These are phyloP conservation scores for Tringa solitaria DNA, from an alignment of 2,113 vertebrate genomes.

Conservation along the genomic window DNA sequence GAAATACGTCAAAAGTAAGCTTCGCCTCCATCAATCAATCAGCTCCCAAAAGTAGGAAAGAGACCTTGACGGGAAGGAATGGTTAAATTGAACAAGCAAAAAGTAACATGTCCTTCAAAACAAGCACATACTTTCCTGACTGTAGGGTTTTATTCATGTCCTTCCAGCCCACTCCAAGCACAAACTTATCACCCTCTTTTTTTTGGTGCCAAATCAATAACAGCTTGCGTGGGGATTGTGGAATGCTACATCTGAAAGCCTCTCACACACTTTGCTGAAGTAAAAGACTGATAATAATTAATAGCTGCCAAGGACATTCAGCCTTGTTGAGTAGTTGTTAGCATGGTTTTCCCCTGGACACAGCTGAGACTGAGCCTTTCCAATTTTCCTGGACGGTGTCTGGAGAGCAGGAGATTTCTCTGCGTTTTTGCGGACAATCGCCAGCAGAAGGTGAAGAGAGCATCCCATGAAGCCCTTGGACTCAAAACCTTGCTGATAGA, in stretches of 20 bases:
- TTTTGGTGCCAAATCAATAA: slow-evolving; percentile 43
- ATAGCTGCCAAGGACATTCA: slow-evolving; percentile 53
- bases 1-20: slow-evolving; percentile 9
- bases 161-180: slow-evolving; percentile 32
- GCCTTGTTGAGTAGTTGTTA: slow-evolving; percentile 7
- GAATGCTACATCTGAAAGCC: slow-evolving; percentile 16
- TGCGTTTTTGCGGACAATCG: neutral
- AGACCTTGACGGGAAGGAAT: neutral
- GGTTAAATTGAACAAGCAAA: neutral
- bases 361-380: neutral
- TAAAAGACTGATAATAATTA: slow-evolving; percentile 47
- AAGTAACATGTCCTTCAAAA: neutral
- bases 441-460: neutral
- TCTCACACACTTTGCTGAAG: slow-evolving; percentile 20
- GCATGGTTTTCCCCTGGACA: slow-evolving; percentile 8
- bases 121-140: neutral
- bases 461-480: neutral
- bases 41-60: neutral
- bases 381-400: slow-evolving; percentile 11
- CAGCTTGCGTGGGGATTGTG: neutral
- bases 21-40: neutral
- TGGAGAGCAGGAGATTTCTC: neutral
- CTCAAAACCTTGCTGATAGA: neutral
- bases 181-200: neutral
- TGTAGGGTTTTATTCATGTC: slow-evolving; percentile 4